These are phyloP conservation scores for Hycleus phaleratus DNA, from an alignment of 1,140 invertebrate species.

Conservation along the genomic window DNA sequence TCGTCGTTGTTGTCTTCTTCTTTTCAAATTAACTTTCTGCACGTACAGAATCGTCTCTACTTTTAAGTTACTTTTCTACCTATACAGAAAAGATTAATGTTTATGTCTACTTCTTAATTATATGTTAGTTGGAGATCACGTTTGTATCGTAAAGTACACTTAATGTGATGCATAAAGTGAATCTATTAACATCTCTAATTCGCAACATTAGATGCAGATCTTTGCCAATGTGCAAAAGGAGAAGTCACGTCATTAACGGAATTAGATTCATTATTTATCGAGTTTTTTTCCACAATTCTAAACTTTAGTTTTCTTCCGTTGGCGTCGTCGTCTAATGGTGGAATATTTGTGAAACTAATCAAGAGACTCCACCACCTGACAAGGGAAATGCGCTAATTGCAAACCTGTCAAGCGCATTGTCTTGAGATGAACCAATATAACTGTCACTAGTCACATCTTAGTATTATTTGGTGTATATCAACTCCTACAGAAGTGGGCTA, in stretches of 20 bases:
- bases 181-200: too few species aligned
- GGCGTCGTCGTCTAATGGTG: background rate
- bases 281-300: too few species aligned
- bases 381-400: slow-evolving; percentile 30
- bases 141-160: too few species aligned
- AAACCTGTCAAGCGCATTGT: slow-evolving; percentile 20
- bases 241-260: too few species aligned
- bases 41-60: slow-evolving; percentile 9
- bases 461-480: slow-evolving; percentile 17
- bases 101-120: slow-evolving; percentile 15
- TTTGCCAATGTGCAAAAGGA: too few species aligned
- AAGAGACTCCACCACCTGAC: slow-evolving; percentile 17
- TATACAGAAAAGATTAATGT: slow-evolving; percentile 13
- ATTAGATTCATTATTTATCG: too few species aligned
- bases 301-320: too few species aligned
- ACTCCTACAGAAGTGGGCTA: background rate
- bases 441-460: slow-evolving; percentile 32
- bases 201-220: too few species aligned
- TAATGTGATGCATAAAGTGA: too few species aligned
- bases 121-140: background rate
- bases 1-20: background rate
- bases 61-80: background rate
- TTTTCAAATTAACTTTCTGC: slow-evolving; percentile 16
- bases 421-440: slow-evolving; percentile 34
- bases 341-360: slow-evolving; percentile 18